Percentiles rank a stretch among this genome's conserved stretches.
Conservation (phyloP, 1,140 invertebrate genomes). For the Lordiphosa stackelbergi region DNA sequence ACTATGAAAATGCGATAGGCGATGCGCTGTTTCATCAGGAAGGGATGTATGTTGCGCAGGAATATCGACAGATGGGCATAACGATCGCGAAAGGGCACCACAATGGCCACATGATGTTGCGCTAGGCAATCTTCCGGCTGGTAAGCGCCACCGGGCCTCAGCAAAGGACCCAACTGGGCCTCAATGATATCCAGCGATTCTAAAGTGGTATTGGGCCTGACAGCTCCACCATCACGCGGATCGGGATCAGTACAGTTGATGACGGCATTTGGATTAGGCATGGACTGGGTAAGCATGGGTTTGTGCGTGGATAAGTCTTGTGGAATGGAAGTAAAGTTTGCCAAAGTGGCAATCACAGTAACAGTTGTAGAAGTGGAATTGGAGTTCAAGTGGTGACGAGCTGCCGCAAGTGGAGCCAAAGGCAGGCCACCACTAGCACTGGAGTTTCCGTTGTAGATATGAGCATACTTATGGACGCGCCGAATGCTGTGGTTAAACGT, state of each 20-base stretch:
- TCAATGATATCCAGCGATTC: conserved; percentile 77
- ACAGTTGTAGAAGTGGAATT: conserved; percentile 26
- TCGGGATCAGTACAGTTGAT: conserved; percentile 61
- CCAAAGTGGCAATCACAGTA: conserved; percentile 63
- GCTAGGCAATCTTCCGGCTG: conserved; percentile 86
- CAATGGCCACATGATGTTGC: conserved; percentile 89
- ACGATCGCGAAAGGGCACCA: conserved; percentile 90
- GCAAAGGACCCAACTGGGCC: conserved; percentile 77
- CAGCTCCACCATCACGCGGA: conserved; percentile 73
- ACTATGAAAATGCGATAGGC: conserved; percentile 96
- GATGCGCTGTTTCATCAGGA: conserved; percentile 92
- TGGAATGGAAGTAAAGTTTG: conserved; percentile 73
- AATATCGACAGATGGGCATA: conserved; percentile 89
- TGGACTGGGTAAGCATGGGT: conserved; percentile 2
- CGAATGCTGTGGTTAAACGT: conserved; percentile 41
- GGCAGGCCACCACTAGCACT: conserved; percentile 34
- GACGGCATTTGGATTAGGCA: too few species aligned
- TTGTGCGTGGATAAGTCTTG: conserved; percentile 59
- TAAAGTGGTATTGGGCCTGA: conserved; percentile 76
- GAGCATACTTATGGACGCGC: conserved; percentile 67
- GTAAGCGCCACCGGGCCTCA: conserved; percentile 86
- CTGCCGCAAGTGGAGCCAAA: conserved; percentile 44
- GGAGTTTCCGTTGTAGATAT: conserved; percentile 43
- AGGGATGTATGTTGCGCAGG: conserved; percentile 92
- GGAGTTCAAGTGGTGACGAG: conserved; percentile 33